Evolutionary conservation across 2,888 invertebrate species (phyloP).

Genomic region (Zelleria hepariella): DNA sequence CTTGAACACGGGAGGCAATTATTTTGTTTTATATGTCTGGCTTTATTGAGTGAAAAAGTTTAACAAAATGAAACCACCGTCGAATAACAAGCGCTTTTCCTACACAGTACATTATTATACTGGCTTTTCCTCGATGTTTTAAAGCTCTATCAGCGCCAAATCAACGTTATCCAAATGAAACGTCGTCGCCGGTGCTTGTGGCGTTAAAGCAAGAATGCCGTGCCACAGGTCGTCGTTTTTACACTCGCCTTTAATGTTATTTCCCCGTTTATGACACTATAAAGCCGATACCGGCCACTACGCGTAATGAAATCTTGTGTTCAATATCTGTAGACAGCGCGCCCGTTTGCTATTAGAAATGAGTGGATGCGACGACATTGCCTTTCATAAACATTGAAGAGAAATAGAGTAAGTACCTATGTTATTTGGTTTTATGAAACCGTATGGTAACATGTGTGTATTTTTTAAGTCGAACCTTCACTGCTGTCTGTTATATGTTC

Average conservation of each 20-base stretch:
- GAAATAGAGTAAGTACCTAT: too few species aligned
- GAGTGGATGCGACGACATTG: not conserved
- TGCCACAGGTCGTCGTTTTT: slow-evolving; percentile 69
- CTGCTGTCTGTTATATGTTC: too few species aligned
- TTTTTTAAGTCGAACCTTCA: too few species aligned
- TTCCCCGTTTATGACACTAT: slow-evolving; percentile 68
- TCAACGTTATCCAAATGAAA: slow-evolving; percentile 27
- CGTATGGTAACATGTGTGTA: too few species aligned
- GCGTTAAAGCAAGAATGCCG: slow-evolving; percentile 49
- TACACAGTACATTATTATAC: too few species aligned
- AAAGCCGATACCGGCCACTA: slow-evolving; percentile 69
- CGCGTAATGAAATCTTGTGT: slow-evolving; percentile 70
- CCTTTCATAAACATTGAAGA: not conserved
- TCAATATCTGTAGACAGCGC: slow-evolving; percentile 51
- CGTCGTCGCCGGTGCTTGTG: slow-evolving; percentile 24
- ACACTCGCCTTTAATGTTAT: slow-evolving; percentile 62
- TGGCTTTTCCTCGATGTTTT: slow-evolving; percentile 27
- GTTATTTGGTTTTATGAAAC: not conserved
- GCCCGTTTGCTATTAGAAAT: not conserved
- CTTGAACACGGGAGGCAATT: slow-evolving; percentile 14
- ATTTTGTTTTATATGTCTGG: not conserved
- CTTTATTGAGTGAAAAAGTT: not conserved
- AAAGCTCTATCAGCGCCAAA: not conserved
- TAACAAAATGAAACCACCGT: not conserved
- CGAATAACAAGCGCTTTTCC: not conserved